Evolutionary conservation across 2,797 vertebrate species (phyloP), one percentile per base, ranked within the genome.

Genomic region (Coranthus polyacanthus): DNA sequence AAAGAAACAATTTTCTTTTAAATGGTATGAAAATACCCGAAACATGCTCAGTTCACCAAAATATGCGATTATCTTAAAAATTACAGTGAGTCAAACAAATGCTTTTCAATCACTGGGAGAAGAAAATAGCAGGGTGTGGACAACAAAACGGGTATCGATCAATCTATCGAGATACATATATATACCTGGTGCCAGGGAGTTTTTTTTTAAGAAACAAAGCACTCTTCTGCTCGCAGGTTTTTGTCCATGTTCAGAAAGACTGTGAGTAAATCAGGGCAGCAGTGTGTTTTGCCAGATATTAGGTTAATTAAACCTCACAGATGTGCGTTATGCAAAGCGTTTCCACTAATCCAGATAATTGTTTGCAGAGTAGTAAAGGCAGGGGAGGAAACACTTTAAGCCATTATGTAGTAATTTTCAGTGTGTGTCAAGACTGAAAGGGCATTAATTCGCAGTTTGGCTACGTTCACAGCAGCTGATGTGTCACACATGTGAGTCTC

Each of bases 301-400:
- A 83, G 77, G 70, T 74, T 84, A 59, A 93, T 94, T 89, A 91
- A 88, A 86, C 74, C 18, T 53, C 92, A 88, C 93, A 94, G 93
- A 93, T 94, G 93, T 92, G 92, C 41, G 32, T 88, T 90, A 93
- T 86, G 87, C 91, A 90, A 88, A 92, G 83, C 49, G 67, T 77
- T 79, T 68, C 52, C 38, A 70, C 84, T 92, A 90, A 93, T 92
- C 74, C 71, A 51, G 55, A 60, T 86, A 88, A 93, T 92, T 90
- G 90, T 89, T 89, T 84, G 83, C 86, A 75, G 83, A 86, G 87
- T 78, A 82, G 87, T 83, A 78, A 87, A 91, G 62, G 79, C 84
- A 74, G 85, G 47, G 82, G 67, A 79, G 82, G 85, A 85, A 91
- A 88, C 88, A 79, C 84, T 89, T 83, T 64, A 61, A 58, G 67